Evolutionary conservation across 2,797 vertebrate species (phyloP).

Genomic region (Lates japonicus): DNA sequence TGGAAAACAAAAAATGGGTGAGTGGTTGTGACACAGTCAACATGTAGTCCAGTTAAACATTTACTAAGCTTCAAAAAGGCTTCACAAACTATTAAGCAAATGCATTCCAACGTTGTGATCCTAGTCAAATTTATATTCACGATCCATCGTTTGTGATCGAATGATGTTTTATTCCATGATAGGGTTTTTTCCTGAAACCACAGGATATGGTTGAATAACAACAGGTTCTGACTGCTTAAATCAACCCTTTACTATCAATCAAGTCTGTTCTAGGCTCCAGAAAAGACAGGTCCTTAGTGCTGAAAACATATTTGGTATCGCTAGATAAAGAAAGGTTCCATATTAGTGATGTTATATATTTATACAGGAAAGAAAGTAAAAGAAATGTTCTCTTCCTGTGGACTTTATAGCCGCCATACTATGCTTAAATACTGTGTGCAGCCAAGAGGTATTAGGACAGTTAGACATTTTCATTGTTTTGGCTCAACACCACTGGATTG

Average conservation of each 20-base stretch:
- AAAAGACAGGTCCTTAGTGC: not conserved
- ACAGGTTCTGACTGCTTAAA: conserved; percentile 11
- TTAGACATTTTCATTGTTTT: conserved; percentile 26
- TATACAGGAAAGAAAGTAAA: not conserved
- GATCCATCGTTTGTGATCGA: conserved; percentile 3
- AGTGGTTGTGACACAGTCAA: conserved; percentile 21
- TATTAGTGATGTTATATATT: too few species aligned
- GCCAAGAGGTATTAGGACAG: conserved; percentile 2
- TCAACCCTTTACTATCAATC: conserved; percentile 6
- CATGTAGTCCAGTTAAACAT: not conserved
- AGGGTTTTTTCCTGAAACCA: conserved; percentile 27
- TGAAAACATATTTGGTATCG: conserved; percentile 14
- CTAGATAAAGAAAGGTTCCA: not conserved
- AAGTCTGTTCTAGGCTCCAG: conserved; percentile 28
- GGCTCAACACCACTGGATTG: not conserved
- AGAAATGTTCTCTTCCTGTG: not conserved
- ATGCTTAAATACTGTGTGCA: not conserved
- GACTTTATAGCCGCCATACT: not conserved
- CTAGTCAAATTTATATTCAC: not conserved
- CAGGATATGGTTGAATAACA: conserved; percentile 5
- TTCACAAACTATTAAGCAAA: not conserved
- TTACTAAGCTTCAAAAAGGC: not conserved
- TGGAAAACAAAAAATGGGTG: not conserved
- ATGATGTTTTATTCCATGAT: conserved; percentile 6
- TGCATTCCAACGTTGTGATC: not conserved